Evolutionary conservation across 53 echinoderm and acorn worm species (phyloP), one percentile per base, ranked within the genome.

Genomic region (Arbacia lixula): DNA sequence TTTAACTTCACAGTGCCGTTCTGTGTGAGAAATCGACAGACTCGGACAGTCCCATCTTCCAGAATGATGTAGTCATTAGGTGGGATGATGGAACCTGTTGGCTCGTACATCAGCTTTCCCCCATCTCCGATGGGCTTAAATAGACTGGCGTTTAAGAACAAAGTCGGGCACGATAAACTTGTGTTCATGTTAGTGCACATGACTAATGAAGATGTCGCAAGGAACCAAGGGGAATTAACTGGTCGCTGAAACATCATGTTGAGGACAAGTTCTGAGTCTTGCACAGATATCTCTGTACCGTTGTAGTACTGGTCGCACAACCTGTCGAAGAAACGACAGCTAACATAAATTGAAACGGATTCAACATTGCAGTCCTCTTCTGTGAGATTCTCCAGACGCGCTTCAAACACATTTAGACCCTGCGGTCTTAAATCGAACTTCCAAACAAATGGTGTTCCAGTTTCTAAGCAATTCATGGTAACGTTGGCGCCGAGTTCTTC

Each of bases 1-100:
- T 40, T 68, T 68, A 41, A 26, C 24, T 68, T 68, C 25, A 73
- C 34, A 6, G 73, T 53, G 17, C 73, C 53, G 33, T 73, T 73
- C 9, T 73, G 73, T 14, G 14, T 52, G 12, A 73, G 46, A 33
- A 73, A 73, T 16, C 52, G 30, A n/a, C 73, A 73, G 31, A 16
- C 73, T 49, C 73, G 22, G 43, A 73, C 31, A 33, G 29, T 52
- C 21, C 53, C 73, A 33, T 35, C 34, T 2, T 73, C 46, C 35
- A 53, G 53, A 20, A 73, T 27, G 2, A 52, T 33, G 22, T 73
- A 73, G 0, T 73, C 31, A 0, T 73, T 30, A 24, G 30, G 32
- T 9, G 17, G 28, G 2, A 73, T 33, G 8, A 52, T 19, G 20
- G 49, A 50, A 1, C 53, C 73, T 30, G 73, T 3, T 51, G 73